Percentiles rank a stretch among this genome's conserved stretches.
Conservation (phyloP, 35 echinoderm and acorn worm species). For the Amphiura filiformis region DNA sequence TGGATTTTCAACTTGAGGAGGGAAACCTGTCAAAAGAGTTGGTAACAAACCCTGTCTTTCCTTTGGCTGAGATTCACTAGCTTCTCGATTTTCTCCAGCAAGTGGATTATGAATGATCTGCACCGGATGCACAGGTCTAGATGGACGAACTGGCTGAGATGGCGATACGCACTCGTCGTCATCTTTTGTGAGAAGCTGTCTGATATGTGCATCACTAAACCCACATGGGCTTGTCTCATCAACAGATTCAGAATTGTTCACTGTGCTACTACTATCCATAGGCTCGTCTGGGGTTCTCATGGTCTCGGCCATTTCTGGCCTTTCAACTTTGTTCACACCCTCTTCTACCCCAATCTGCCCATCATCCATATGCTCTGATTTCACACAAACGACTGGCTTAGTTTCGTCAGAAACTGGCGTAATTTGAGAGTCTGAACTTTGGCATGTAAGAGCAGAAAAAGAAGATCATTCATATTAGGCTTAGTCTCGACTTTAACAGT, state of each 20-base stretch:
- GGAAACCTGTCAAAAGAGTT: neutral
- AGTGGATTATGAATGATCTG: neutral
- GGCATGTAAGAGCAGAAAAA: no score
- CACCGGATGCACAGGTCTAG: neutral
- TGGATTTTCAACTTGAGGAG: neutral
- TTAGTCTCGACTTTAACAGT: neutral
- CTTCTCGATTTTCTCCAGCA: neutral
- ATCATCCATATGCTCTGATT: neutral
- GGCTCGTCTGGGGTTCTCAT: no score
- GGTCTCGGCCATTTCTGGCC: no score
- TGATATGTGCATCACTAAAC: neutral
- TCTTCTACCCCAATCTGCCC: neutral
- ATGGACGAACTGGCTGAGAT: neutral
- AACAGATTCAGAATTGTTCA: neutral
- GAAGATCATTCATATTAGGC: neutral
- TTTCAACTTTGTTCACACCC: no score
- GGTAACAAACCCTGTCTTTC: neutral
- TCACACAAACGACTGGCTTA: neutral
- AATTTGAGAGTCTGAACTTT: neutral
- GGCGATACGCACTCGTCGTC: neutral
- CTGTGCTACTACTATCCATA: no score
- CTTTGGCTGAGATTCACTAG: neutral
- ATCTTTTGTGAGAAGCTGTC: neutral
- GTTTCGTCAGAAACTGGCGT: neutral
- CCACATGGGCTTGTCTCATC: neutral